Evolutionary conservation across 1,140 invertebrate species (phyloP), one percentile per base, ranked within the genome.

Genomic region (Sarcophaga peregrina): DNA sequence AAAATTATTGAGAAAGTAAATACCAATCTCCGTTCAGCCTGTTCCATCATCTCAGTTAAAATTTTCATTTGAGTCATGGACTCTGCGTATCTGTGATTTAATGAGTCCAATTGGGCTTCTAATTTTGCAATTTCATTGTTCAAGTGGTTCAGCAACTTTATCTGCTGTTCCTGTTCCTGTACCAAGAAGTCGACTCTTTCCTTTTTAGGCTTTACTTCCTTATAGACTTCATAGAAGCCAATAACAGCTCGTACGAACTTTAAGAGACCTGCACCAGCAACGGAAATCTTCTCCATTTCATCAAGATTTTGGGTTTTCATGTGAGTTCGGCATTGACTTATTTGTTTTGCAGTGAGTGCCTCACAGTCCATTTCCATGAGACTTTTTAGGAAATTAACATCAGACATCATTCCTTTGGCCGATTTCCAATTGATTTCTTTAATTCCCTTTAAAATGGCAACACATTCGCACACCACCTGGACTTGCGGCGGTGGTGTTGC

Each of bases 401-500:
- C 96, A 0, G 95, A 93, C 96, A 98, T 97, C 94, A 98, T 95
- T 13, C 93, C 95, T 87, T 97, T 97, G 0, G 96, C 96, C 13
- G 94, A 93, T 91, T 97, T 97, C 97, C 97, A 98, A 58, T 93
- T 95, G 0, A 97, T 93, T 75, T 98, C 97, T 85, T 95, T 96
- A 10, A 94, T 92, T 2, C 95, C 95, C 84, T 94, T 93, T 20
- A 98, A 92, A 80, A 97, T 96, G 0, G 95, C 95, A 37, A 98
- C 94, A 86, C 96, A 97, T 89, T 98, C 96, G 86, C 96, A 96
- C 0, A 98, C 94, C 2, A 95, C 92, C 90, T 97, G 96, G 17
- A 98, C 96, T 54, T 96, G 93, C 85, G 96, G 95, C 0, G 96
- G 96, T 0, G 97, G 96, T n/a, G 96, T 97, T 48, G 96, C 95